These are phyloP conservation scores for Dryoscopus gambensis DNA, from an alignment of 2,113 vertebrate genomes.

Conservation along the genomic window DNA sequence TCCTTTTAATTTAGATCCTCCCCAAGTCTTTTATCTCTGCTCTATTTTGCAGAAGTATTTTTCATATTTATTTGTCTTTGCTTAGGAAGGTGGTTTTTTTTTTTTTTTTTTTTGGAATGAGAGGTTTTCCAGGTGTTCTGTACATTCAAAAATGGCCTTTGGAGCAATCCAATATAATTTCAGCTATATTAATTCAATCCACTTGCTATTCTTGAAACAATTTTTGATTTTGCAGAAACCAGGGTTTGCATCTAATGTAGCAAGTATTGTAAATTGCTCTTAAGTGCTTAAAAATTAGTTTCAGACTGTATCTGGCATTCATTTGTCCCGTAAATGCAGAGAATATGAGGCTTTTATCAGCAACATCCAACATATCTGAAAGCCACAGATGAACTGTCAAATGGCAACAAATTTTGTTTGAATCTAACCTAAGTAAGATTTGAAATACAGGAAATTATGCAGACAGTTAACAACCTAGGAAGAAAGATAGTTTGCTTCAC, in stretches of 20 bases:
- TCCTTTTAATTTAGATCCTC: not conserved
- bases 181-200: conserved; percentile 20
- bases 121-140: conserved; percentile 26
- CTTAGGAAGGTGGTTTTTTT: not conserved
- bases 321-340: conserved; percentile 28
- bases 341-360: conserved; percentile 20
- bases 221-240: conserved; percentile 17
- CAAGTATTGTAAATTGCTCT: conserved; percentile 37
- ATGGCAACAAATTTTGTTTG: not conserved
- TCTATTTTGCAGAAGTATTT: not conserved
- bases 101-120: not conserved
- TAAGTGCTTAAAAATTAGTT: conserved; percentile 63
- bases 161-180: conserved; percentile 43
- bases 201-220: conserved; percentile 28
- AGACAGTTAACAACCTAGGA: not conserved
- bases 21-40: not conserved
- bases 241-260: conserved; percentile 9
- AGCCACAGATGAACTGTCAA: not conserved
- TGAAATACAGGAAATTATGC: not conserved
- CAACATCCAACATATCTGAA: not conserved
- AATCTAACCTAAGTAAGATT: not conserved
- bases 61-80: not conserved
- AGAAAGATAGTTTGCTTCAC: not conserved
- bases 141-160: conserved; percentile 42
- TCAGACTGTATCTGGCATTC: conserved; percentile 12